Evolutionary conservation across 1,140 invertebrate species (phyloP).

Genomic region (Mamestra configurata): DNA sequence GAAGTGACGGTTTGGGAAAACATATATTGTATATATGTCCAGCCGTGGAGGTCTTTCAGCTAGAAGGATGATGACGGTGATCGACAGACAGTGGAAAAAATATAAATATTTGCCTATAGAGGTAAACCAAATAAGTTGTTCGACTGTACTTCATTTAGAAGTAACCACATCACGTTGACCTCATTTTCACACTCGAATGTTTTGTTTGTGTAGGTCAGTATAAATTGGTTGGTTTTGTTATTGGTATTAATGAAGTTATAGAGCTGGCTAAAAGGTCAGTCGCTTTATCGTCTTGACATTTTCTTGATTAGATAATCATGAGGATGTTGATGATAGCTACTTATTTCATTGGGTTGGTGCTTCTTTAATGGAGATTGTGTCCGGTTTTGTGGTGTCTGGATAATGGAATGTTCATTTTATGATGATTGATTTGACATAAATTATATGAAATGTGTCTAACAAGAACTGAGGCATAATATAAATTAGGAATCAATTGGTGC

Average conservation of each 20-base stretch:
- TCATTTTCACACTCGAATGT: background rate
- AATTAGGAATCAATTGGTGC: no score
- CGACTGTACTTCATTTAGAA: conserved; percentile 5
- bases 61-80: no score
- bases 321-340: conserved; percentile 1
- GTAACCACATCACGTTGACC: background rate
- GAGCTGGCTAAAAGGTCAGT: background rate
- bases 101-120: no score
- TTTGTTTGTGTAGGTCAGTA: background rate
- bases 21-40: no score
- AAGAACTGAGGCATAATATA: no score
- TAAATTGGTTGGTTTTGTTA: background rate
- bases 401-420: background rate
- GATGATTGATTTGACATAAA: no score
- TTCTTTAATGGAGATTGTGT: background rate
- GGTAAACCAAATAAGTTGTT: background rate
- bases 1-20: no score
- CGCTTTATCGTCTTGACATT: conserved; percentile 41
- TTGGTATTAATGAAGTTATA: conserved; percentile 45
- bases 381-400: background rate
- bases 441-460: no score
- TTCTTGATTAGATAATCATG: conserved; percentile 44
- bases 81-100: no score
- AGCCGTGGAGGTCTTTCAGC: no score
- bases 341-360: conserved; percentile 13